These are phyloP conservation scores for Motacilla alba DNA, from an alignment of 2,113 vertebrate species.

Conservation along the genomic window DNA sequence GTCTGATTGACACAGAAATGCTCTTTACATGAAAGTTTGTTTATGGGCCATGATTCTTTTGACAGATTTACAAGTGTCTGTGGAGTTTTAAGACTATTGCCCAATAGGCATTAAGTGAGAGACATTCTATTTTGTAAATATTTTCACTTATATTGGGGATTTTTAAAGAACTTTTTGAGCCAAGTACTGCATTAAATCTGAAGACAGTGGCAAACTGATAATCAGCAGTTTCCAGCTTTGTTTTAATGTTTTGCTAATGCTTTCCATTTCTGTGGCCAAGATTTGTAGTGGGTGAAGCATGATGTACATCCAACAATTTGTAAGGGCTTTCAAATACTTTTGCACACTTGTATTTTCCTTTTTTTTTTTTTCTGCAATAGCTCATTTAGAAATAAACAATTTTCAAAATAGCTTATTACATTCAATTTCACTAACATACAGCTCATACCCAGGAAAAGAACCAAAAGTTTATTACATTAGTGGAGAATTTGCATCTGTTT, in stretches of 20 bases:
- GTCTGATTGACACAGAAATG: conserved; percentile 63
- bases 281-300: conserved; percentile 46
- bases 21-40: conserved; percentile 74
- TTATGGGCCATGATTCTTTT: conserved; percentile 71
- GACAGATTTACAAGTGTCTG: conserved; percentile 80
- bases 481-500: conserved; percentile 27
- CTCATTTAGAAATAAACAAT: conserved; percentile 58
- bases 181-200: conserved; percentile 79
- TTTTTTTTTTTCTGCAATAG: neutral
- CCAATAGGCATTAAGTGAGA: conserved; percentile 76
- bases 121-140: conserved; percentile 76
- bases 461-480: neutral
- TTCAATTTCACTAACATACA: neutral
- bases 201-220: conserved; percentile 75
- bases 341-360: neutral
- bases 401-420: conserved; percentile 14
- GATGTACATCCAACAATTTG: conserved; percentile 27
- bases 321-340: conserved; percentile 54
- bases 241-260: conserved; percentile 51
- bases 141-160: conserved; percentile 75
- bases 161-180: conserved; percentile 67
- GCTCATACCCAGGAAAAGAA: neutral
- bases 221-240: conserved; percentile 60
- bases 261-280: conserved; percentile 62
- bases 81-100: conserved; percentile 76